Percentiles rank a stretch among this genome's conserved stretches.
Conservation (phyloP, 2,888 invertebrate genomes). For the Serripes groenlandicus region DNA sequence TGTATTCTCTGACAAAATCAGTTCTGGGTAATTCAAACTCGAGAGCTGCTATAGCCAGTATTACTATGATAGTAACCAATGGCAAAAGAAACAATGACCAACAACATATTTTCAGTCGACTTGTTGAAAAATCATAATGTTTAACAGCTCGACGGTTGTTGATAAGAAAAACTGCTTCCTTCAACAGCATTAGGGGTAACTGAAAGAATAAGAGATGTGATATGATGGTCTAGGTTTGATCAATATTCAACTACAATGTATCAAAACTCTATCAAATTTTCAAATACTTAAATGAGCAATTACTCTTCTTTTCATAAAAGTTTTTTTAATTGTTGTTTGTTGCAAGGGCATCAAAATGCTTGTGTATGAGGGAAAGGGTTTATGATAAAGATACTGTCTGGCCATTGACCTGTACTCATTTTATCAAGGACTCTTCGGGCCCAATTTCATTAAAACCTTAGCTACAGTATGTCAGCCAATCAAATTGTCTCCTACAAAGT, state of each 20-base stretch:
- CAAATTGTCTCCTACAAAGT: no score
- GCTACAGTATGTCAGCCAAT: no score
- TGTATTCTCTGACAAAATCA: no score
- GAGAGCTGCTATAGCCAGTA: no score
- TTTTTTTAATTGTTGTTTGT: not conserved
- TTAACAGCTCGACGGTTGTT: constrained; percentile 16
- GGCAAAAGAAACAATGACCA: not conserved
- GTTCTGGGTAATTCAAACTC: no score
- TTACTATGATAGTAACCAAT: no score
- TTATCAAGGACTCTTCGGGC: no score
- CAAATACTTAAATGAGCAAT: not conserved
- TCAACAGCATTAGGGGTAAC: constrained; percentile 6
- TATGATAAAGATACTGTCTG: no score
- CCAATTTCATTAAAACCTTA: no score
- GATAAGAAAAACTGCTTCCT: constrained; percentile 12
- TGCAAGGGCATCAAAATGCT: no score
- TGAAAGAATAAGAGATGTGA: not conserved
- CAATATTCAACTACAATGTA: not conserved
- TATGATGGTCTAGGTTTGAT: not conserved
- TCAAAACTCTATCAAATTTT: not conserved
- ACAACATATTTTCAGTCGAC: not conserved
- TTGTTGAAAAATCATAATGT: constrained; percentile 22
- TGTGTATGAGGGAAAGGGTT: not conserved
- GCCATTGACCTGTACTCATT: no score
- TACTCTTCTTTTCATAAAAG: not conserved